Evolutionary conservation across 2,888 invertebrate genomes (phyloP), one percentile per base, ranked within the genome.

Genomic region (Pecten maximus): DNA sequence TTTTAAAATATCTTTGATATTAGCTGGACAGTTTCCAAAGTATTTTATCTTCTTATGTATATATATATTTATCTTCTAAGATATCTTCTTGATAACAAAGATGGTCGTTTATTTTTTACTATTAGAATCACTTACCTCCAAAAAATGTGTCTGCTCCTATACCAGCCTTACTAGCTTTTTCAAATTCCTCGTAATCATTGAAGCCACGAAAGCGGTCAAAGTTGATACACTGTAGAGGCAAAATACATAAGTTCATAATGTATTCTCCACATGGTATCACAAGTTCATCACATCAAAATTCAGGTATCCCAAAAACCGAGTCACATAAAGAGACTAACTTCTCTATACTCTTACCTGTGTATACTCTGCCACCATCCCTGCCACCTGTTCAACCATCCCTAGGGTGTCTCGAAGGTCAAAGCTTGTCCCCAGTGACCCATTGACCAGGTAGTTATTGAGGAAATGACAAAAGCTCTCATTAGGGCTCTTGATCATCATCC

Each of bases 141-240:
- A 98, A 97, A 93, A 98, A 98, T 88, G 98, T 97, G 93, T 96
- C 96, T 94, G 97, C 93, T 50, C 94, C 94, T 28, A 97, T 96
- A 91, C 96, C 93, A 0, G 93, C 91, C 87, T 96, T 89, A 23
- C 96, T 96, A 6, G 93, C 94, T 4, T 92, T 91, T 40, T 96
- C 95, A 88, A 97, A 92, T 0, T 94, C 94, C 35, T 93, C 92
- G 89, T 96, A 95, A 54, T 94, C 93, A 8, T 92, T 91, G 91
- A 95, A 96, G 0, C 95, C 95, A 89, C 95, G 95, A 94, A 97
- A 97, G 91, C 97, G 96, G 93, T 97, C 95, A 92, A 97, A 96
- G 89, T 97, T 96, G 88, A 97, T 96, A 94, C 97, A 97, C 97
- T 97, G 95, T 40, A 96, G 95, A 89, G 89, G 90, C 92, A 91